Base-by-base conservation (phyloP, 92 coral and sea anemone genomes). In the Heteractis magnifica region DNA sequence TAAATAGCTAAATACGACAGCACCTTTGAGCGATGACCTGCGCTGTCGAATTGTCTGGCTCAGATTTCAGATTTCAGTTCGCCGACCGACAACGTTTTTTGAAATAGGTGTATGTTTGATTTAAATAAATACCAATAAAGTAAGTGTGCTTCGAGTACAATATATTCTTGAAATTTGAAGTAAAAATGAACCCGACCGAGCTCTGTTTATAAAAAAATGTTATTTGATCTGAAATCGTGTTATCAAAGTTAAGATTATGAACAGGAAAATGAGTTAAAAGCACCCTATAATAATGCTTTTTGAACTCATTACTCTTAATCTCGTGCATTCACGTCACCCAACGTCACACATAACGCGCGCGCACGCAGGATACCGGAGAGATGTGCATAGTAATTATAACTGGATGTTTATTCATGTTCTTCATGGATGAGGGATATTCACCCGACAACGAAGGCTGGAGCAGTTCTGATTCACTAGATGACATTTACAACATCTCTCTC, bases 401-500 rank as follows among this genome's bases (percentile, higher is more conserved):
- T 85, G 83, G 44, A 59, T 82, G 86, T 82, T 72, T 82, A 82
- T 82, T 82, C 79, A 85, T 85, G 82, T 56, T 1, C 83, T 34
- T 71, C 77, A 85, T 85, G 88, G 88, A 85, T n/a, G 88, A 85
- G 65, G 88, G 83, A 77, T 85, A 78, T 75, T 48, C 52, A 60
- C 86, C 88, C 50, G 87, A 81, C 87, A 83, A 77, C 82, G 94
- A 91, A 56, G 79, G 59, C 26, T 81, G 73, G 73, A 68, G 26
- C 48, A 87, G 77, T 73, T 88, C 87, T 65, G 94, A 91, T 77
- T 91, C 94, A 72, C 85, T 87, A 80, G 92, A 93, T 71, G 94
- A 89, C 87, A 88, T 89, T 23, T 86, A 91, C 86, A 86, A 84
- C 85, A 80, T 93, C 83, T 84, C 98, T 20, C 92, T 93, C 44